phyloP scores from a whole-genome alignment of 1,140 invertebrate species.

The Wiebesia pumilae region DNA sequence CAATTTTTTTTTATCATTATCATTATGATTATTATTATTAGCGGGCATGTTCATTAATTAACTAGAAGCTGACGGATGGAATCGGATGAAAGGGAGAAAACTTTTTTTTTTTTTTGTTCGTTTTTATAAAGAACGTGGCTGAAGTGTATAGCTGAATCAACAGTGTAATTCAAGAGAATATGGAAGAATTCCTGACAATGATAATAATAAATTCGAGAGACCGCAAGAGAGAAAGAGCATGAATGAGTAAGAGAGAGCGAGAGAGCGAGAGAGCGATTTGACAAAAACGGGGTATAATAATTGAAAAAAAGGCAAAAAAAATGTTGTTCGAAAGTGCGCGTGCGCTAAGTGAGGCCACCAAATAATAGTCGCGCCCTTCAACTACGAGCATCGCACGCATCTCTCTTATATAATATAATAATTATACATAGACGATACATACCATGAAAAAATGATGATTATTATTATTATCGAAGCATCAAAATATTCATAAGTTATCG shows the following conservation, averaged over 20 bases:
- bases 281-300: not conserved
- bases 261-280: not conserved
- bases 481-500: conserved; percentile 74
- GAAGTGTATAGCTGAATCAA: conserved; percentile 2
- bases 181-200: conserved; percentile 32
- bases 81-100: not conserved
- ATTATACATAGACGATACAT: conserved; percentile 74
- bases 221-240: conserved; percentile 4
- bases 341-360: conserved; percentile 61
- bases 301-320: conserved; percentile 52
- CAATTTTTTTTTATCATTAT: conserved; percentile 21
- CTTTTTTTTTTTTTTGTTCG: not conserved
- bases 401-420: conserved; percentile 74
- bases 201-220: conserved; percentile 40
- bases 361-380: conserved; percentile 63
- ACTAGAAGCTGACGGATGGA: not conserved
- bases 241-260: not conserved
- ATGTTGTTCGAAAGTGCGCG: conserved; percentile 65
- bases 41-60: not conserved
- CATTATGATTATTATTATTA: conserved; percentile 1
- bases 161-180: not conserved
- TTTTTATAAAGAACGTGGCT: not conserved
- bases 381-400: conserved; percentile 57
- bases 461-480: conserved; percentile 63
- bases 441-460: conserved; percentile 60